Conservation (phyloP, 2,797 vertebrate species). For the Diplodus sargus region DNA sequence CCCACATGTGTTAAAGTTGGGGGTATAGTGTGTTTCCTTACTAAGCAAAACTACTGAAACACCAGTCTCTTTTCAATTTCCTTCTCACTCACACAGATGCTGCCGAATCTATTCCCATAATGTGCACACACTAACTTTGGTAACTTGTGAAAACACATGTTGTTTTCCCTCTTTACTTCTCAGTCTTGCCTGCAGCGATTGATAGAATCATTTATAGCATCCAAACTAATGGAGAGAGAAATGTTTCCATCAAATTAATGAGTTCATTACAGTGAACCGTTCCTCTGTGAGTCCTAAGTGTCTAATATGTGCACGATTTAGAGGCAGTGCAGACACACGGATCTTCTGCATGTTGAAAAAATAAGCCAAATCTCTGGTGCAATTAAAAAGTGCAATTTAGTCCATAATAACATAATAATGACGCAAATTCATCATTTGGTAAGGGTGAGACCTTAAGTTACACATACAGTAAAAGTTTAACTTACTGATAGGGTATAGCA, state of each 20-base stretch:
- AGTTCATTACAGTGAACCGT: constrained; percentile 62
- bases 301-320: constrained; percentile 40
- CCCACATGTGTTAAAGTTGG: not conserved
- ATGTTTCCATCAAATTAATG: constrained; percentile 59
- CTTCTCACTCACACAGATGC: not conserved
- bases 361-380: not conserved
- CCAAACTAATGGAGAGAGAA: constrained; percentile 60
- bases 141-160: constrained; percentile 24
- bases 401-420: constrained; percentile 1
- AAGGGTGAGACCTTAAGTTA: not conserved
- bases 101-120: not conserved
- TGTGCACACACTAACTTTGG: constrained; percentile 4
- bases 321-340: constrained; percentile 14
- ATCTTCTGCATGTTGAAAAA: constrained; percentile 13
- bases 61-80: not conserved
- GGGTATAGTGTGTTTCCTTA: not conserved
- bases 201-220: constrained; percentile 61
- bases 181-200: constrained; percentile 39
- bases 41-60: not conserved
- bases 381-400: constrained; percentile 8
- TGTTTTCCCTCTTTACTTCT: constrained; percentile 37
- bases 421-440: not conserved
- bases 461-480: not conserved
- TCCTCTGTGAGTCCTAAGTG: constrained; percentile 18
- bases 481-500: not conserved